phyloP scores from a whole-genome alignment of 2,797 vertebrate species.

The Rallus crepitans region DNA sequence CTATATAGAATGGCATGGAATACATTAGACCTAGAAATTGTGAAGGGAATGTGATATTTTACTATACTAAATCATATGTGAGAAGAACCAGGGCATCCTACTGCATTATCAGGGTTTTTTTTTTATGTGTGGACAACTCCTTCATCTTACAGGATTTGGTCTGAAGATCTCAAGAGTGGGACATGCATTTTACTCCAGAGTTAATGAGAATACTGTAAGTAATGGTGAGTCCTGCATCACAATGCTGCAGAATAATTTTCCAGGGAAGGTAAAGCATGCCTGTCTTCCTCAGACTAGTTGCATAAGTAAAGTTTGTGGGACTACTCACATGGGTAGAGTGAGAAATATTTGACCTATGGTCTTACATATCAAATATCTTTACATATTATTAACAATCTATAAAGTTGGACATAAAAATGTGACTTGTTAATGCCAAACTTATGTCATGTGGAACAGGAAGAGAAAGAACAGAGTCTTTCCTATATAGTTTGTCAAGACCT shows the following conservation, averaged over 20 bases:
- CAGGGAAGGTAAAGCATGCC: not conserved
- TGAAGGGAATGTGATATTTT: slow-evolving; percentile 39
- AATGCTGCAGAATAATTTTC: slow-evolving; percentile 41
- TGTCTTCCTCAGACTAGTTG: not conserved
- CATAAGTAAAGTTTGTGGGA: slow-evolving; percentile 16
- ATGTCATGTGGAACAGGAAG: slow-evolving; percentile 65
- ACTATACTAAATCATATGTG: slow-evolving; percentile 25
- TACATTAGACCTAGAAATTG: slow-evolving; percentile 46
- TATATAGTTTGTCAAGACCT: slow-evolving; percentile 53
- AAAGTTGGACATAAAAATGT: slow-evolving; percentile 64
- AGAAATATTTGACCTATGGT: slow-evolving; percentile 60
- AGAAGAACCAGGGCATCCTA: slow-evolving; percentile 45
- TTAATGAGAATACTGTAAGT: slow-evolving; percentile 28
- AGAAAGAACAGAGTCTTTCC: slow-evolving; percentile 71
- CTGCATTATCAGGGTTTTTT: slow-evolving; percentile 19
- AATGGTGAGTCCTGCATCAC: slow-evolving; percentile 33
- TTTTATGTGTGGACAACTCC: slow-evolving; percentile 6
- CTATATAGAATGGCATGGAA: slow-evolving; percentile 14
- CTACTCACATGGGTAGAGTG: not conserved
- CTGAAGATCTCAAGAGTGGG: slow-evolving; percentile 36
- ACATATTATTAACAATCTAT: slow-evolving; percentile 72
- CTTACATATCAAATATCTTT: slow-evolving; percentile 69
- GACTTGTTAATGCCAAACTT: slow-evolving; percentile 72
- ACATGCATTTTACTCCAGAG: not conserved
- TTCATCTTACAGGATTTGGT: slow-evolving; percentile 18